A percentile compares a stretch with the other conserved stretches of the same genome.
phyloP scores from a whole-genome alignment of 2,797 vertebrate species.

The Cuculus canorus region DNA sequence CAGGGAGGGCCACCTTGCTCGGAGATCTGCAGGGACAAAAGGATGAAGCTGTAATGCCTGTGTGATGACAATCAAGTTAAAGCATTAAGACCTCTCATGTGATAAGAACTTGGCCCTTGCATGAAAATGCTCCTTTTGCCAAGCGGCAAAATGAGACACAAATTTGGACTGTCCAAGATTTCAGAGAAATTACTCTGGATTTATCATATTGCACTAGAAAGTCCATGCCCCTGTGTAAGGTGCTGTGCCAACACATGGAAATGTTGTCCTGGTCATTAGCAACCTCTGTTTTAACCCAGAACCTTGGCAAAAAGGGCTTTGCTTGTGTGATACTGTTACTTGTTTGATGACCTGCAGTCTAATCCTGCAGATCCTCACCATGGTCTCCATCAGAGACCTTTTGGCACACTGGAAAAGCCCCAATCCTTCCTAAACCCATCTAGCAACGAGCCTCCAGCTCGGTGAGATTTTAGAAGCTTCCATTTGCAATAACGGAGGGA shows the following conservation, averaged over 20 bases:
- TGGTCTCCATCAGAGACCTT: neutral
- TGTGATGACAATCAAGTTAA: neutral
- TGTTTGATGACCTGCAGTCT: neutral
- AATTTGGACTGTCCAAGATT: neutral
- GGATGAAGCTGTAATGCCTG: neutral
- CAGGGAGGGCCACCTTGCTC: neutral
- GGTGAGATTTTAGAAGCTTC: neutral
- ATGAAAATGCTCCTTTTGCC: neutral
- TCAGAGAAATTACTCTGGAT: neutral
- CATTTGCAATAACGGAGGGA: neutral
- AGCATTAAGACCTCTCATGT: neutral
- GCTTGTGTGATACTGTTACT: neutral
- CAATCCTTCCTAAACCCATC: neutral
- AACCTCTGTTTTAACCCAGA: neutral
- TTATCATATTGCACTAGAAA: neutral
- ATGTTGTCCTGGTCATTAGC: neutral
- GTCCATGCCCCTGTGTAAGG: accelerated
- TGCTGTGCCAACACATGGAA: neutral
- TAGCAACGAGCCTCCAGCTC: neutral
- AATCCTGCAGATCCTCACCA: neutral
- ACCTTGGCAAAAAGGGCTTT: neutral
- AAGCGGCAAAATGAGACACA: neutral
- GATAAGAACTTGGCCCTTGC: neutral
- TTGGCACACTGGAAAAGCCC: neutral
- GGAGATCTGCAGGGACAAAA: neutral